Conservation (phyloP, 2,888 invertebrate genomes). For the Eupelmus urozonus region DNA sequence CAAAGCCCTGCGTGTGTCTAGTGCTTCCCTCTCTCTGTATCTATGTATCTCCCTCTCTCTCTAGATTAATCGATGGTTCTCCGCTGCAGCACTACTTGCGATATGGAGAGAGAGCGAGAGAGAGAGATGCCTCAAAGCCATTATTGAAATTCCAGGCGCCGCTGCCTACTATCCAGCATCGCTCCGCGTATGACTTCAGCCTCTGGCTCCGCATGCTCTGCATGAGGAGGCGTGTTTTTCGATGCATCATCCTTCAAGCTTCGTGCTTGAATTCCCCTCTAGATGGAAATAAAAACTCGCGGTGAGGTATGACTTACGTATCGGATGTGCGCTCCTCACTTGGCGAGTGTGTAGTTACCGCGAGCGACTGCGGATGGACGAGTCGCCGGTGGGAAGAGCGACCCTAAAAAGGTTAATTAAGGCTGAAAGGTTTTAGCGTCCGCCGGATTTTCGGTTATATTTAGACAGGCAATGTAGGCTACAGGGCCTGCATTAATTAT, state of each 20-base stretch:
- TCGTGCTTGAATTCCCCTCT: not conserved
- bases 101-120: not conserved
- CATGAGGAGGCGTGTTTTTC: not conserved
- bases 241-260: slow-evolving; percentile 1
- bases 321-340: too few species aligned
- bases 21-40: not conserved
- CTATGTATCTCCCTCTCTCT: too few species aligned
- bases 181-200: slow-evolving; percentile 2
- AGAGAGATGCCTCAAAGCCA: slow-evolving; percentile 47
- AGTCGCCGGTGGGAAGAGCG: too few species aligned
- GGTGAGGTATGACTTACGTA: too few species aligned
- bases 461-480: too few species aligned
- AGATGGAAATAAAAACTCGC: too few species aligned
- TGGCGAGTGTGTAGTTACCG: too few species aligned
- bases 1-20: slow-evolving; percentile 32
- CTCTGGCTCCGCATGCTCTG: not conserved
- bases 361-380: too few species aligned
- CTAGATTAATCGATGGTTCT: slow-evolving; percentile 38
- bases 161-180: not conserved
- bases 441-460: too few species aligned
- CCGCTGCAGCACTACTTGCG: not conserved
- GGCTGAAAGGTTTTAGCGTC: too few species aligned
- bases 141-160: slow-evolving; percentile 55
- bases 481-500: too few species aligned
- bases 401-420: too few species aligned